Evolutionary conservation across 2,113 vertebrate species (phyloP).

Genomic region (Callochromis pleurospilus): DNA sequence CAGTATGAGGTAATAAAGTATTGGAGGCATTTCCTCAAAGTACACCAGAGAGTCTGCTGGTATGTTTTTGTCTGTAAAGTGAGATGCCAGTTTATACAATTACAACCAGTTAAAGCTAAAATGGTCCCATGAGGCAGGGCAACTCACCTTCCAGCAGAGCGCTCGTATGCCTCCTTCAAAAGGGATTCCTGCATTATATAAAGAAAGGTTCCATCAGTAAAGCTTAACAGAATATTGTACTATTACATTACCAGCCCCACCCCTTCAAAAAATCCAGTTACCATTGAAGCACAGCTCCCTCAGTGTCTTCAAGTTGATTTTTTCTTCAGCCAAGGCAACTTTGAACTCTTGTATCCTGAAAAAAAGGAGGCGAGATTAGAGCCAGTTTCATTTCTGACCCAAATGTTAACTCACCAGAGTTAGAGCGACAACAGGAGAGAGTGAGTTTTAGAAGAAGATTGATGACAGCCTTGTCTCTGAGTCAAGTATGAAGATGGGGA

Average conservation of each 20-base stretch:
- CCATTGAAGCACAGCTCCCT: slow-evolving; percentile 90
- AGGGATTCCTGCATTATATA: slow-evolving; percentile 80
- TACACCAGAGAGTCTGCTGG: not conserved
- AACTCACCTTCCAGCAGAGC: slow-evolving; percentile 94
- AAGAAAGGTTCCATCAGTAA: not conserved
- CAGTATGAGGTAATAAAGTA: not conserved
- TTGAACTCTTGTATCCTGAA: slow-evolving; percentile 92
- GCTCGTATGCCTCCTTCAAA: slow-evolving; percentile 93
- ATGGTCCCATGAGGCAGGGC: not conserved
- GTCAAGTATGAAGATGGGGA: not conserved
- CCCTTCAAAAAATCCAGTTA: slow-evolving; percentile 48
- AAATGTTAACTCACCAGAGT: not conserved
- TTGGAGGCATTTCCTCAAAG: not conserved
- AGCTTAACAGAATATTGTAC: not conserved
- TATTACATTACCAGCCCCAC: not conserved
- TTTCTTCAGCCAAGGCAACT: slow-evolving; percentile 80
- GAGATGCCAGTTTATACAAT: not conserved
- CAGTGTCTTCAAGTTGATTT: slow-evolving; percentile 78
- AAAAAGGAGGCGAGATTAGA: not conserved
- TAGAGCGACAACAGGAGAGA: not conserved
- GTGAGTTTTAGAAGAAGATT: not conserved
- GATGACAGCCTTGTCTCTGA: not conserved
- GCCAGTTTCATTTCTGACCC: not conserved
- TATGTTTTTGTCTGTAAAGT: not conserved
- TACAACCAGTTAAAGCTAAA: not conserved